These are phyloP conservation scores for Potamilus streckersoni DNA, from an alignment of 1,140 invertebrate genomes.

Conservation along the genomic window DNA sequence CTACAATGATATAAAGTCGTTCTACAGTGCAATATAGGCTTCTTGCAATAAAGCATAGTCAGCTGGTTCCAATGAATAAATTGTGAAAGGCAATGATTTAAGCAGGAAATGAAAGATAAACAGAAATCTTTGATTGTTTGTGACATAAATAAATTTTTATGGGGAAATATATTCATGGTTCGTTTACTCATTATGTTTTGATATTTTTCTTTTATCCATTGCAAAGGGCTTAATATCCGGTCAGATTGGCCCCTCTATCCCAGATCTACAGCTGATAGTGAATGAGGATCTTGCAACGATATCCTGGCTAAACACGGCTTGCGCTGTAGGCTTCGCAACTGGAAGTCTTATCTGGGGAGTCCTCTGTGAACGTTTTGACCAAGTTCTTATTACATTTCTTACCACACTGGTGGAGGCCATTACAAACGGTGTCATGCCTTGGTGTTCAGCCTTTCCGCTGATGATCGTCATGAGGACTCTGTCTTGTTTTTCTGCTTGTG, in stretches of 20 bases:
- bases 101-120: no score
- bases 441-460: conserved; percentile 5
- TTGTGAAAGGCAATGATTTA: no score
- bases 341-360: neutral
- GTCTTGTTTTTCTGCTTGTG: conserved; percentile 7
- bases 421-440: neutral
- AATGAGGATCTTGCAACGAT: conserved; percentile 8
- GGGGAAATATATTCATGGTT: no score
- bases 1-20: no score
- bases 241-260: conserved; percentile 18
- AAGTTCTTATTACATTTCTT: no score
- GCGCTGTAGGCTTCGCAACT: conserved; percentile 6
- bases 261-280: conserved; percentile 15
- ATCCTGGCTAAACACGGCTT: conserved; percentile 14
- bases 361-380: no score
- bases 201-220: neutral
- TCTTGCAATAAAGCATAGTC: no score
- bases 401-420: neutral
- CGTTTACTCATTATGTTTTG: neutral
- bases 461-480: conserved; percentile 20
- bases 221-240: conserved; percentile 14
- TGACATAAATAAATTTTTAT: no score
- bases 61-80: no score
- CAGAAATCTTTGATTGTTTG: no score
- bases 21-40: no score